These are phyloP conservation scores for Brachirus orientalis DNA, from an alignment of 2,113 vertebrate species.

Conservation along the genomic window DNA sequence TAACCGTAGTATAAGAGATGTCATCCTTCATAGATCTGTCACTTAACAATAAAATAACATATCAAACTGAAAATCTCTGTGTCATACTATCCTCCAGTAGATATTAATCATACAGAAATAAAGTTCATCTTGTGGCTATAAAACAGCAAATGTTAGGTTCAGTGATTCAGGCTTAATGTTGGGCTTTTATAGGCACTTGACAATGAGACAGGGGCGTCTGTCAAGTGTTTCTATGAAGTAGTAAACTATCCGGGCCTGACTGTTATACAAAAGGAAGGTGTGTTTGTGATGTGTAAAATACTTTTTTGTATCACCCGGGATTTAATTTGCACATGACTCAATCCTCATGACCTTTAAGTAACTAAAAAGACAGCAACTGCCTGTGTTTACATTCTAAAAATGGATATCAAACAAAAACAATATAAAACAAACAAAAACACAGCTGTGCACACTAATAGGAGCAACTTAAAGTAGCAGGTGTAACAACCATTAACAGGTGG, in stretches of 20 bases:
- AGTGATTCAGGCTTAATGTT: background rate
- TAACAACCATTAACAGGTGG: too few species aligned
- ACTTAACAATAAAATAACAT: background rate
- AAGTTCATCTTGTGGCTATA: background rate
- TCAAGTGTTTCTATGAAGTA: background rate
- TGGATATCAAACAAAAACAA: too few species aligned
- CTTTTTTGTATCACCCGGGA: too few species aligned
- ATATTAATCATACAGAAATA: slow-evolving; percentile 4
- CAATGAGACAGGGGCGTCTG: background rate
- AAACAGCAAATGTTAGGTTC: background rate
- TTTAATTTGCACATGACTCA: too few species aligned
- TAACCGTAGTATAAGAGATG: background rate
- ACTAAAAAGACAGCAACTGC: too few species aligned
- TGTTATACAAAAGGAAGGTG: background rate
- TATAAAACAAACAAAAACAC: background rate
- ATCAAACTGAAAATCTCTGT: background rate
- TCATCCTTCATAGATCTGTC: background rate
- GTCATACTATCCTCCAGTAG: background rate
- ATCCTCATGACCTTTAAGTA: too few species aligned
- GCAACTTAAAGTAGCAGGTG: too few species aligned
- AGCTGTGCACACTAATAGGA: background rate
- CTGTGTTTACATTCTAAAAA: too few species aligned
- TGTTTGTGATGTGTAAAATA: too few species aligned
- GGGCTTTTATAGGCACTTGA: background rate
- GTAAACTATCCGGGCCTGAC: background rate